These are phyloP conservation scores for Sycophaga agraensis DNA, from an alignment of 1,140 invertebrate genomes.

Conservation along the genomic window DNA sequence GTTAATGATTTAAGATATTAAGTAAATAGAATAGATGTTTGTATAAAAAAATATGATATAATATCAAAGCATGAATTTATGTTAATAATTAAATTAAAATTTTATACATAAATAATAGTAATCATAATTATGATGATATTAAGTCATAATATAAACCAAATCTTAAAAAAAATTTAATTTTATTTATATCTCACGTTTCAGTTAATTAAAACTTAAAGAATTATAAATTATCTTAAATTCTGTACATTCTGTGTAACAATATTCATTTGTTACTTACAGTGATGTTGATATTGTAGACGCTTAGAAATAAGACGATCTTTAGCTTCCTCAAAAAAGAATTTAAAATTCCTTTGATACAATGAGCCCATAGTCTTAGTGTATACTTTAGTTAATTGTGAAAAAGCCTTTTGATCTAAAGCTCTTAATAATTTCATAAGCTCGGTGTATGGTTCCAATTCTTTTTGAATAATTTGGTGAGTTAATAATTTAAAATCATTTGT, in stretches of 20 bases:
- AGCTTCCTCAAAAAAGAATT: constrained; percentile 77
- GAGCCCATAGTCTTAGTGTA: constrained; percentile 79
- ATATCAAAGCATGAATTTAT: too few relatives aligned
- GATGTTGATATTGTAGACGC: constrained; percentile 39
- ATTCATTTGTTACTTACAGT: constrained; percentile 29
- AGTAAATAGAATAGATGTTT: too few relatives aligned
- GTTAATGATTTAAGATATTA: too few relatives aligned
- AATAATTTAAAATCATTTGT: constrained; percentile 68
- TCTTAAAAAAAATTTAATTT: background rate
- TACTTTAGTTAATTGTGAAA: constrained; percentile 75
- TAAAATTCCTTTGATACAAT: constrained; percentile 82
- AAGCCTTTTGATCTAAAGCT: constrained; percentile 80
- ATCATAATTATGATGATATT: too few relatives aligned
- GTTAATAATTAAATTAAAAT: too few relatives aligned
- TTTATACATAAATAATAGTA: too few relatives aligned
- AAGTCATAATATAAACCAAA: too few relatives aligned
- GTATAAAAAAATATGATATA: too few relatives aligned
- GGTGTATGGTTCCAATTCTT: constrained; percentile 79
- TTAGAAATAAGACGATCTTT: constrained; percentile 57
- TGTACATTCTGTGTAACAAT: background rate
- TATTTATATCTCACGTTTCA: background rate
- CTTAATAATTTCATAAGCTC: constrained; percentile 90
- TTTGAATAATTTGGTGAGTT: constrained; percentile 76
- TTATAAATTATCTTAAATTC: background rate
- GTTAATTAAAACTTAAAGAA: background rate